Conservation (phyloP, 2,888 invertebrate species). For the Machimus atricapillus region DNA sequence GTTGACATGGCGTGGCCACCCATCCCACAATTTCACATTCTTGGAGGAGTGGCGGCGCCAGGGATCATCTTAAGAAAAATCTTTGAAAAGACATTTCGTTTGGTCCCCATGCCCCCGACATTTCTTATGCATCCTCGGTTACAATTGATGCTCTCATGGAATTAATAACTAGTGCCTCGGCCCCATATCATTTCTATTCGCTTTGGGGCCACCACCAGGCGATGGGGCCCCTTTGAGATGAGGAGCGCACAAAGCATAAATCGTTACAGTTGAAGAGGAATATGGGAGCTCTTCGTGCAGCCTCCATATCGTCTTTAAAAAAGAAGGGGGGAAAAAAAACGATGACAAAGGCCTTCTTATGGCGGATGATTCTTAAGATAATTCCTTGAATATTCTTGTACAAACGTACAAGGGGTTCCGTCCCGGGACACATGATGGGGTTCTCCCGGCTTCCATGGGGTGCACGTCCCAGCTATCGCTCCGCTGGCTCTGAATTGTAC, state of each 20-base stretch:
- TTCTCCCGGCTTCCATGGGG: background rate
- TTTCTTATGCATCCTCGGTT: background rate
- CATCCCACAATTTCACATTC: background rate
- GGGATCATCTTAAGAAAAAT: background rate
- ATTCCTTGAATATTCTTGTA: constrained; percentile 5
- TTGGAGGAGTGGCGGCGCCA: background rate
- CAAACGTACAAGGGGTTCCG: constrained; percentile 9
- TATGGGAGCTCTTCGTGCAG: background rate
- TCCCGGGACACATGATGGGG: background rate
- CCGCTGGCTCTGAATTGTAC: background rate
- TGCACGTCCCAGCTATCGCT: constrained; percentile 1
- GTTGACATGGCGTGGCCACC: background rate
- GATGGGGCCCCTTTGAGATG: background rate
- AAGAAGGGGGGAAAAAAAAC: background rate
- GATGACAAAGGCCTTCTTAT: constrained; percentile 21
- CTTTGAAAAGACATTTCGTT: background rate
- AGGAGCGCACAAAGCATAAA: background rate
- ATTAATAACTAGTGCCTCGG: constrained; percentile 1
- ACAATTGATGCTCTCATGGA: constrained; percentile 23
- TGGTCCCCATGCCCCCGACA: background rate
- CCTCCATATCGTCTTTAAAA: background rate
- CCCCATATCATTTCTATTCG: background rate
- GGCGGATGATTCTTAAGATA: constrained; percentile 26
- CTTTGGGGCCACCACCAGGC: background rate
- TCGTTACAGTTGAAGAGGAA: constrained; percentile 14